Conservation (phyloP, 1,140 invertebrate genomes). For the Pogonognathellus flavescens region DNA sequence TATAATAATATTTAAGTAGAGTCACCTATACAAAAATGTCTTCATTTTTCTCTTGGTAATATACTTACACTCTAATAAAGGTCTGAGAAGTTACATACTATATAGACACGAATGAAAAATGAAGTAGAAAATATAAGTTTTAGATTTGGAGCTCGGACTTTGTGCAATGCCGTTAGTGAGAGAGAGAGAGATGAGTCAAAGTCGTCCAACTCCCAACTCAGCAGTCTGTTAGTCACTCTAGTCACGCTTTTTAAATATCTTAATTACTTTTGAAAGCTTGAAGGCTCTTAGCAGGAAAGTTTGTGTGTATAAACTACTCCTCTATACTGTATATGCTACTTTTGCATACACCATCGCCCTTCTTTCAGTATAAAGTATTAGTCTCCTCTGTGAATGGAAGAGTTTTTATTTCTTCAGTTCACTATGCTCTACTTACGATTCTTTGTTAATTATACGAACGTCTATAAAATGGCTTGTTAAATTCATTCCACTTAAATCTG, state of each 20-base stretch:
- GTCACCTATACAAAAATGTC: not conserved
- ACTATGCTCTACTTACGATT: not conserved
- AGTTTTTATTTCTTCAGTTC: too few relatives aligned
- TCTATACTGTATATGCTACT: too few relatives aligned
- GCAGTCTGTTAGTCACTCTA: constrained; percentile 34
- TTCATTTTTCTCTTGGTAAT: not conserved
- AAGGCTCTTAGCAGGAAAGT: constrained; percentile 1
- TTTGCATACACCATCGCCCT: too few relatives aligned
- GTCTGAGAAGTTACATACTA: too few relatives aligned
- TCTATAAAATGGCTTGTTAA: constrained; percentile 1
- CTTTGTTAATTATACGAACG: constrained; percentile 5
- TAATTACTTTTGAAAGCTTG: constrained; percentile 46
- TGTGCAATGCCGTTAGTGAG: not conserved
- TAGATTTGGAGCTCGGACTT: constrained; percentile 12
- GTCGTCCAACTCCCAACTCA: constrained; percentile 1
- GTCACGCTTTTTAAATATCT: constrained; percentile 46
- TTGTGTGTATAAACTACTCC: not conserved
- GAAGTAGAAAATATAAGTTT: constrained; percentile 32
- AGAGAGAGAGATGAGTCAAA: not conserved
- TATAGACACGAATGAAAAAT: constrained; percentile 32
- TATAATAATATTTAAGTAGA: too few relatives aligned
- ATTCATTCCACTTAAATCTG: not conserved
- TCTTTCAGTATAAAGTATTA: too few relatives aligned
- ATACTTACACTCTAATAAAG: too few relatives aligned
- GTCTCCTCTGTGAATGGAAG: too few relatives aligned